Evolutionary conservation across 2,888 invertebrate species (phyloP), one percentile per base, ranked within the genome.

Genomic region (Heliconius ethilla): DNA sequence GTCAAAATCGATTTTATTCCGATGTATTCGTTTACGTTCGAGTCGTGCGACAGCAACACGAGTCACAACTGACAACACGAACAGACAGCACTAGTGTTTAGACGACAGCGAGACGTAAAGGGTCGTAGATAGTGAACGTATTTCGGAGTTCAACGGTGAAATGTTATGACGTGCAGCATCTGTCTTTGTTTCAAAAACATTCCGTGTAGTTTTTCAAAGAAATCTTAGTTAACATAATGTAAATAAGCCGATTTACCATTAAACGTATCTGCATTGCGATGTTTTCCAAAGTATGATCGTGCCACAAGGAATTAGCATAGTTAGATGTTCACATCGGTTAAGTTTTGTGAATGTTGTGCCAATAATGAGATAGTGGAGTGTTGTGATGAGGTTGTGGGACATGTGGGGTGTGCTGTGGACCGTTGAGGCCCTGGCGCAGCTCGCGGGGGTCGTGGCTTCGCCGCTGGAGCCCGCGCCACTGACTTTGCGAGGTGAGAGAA

Each of bases 301-400:
- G 93, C 92, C 92, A 93, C 91, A 89, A 92, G 89, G 89, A 92
- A 86, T 90, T 91, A 92, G 89, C 90, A 90, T 94, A 94, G 92
- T 93, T 94, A 94, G 91, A 90, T 91, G 88, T 92, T 90, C 89
- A 87, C 91, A 90, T 92, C 88, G 87, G 90, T 92, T 94, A 92
- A 90, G 93, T 93, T 92, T 89, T 90, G 94, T 92, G 91, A 93
- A 92, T 93, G 90, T 92, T 92, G 93, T 94, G 93, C 92, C 92
- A 93, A 94, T 92, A 90, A 94, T 94, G 94, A 94, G 94, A 94
- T 94, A 94, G 94, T 94, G 94, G 87, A 90, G 93, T 94, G 93
- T 88, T 92, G 94, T 94, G 94, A 93, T 93, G 94, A 93, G 93
- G 92, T 90, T 92, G 90, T 92, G 94, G 94, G 92, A 94, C 92